Base-by-base conservation (phyloP, 2,888 invertebrate genomes). In the Oxytorus armatus region DNA sequence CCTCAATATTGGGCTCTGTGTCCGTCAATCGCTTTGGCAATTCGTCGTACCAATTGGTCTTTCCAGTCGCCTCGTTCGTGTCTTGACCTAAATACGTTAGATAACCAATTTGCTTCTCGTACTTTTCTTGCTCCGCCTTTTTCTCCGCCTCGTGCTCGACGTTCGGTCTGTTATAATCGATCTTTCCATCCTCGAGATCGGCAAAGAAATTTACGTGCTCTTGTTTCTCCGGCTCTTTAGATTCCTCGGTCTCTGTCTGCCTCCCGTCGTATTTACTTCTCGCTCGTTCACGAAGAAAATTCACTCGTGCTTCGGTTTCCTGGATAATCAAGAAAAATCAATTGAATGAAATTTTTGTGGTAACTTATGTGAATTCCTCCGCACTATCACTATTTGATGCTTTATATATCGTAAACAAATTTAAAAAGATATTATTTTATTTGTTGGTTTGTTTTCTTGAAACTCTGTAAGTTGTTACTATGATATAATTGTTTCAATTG, bases 71-170 rank as follows among this genome's bases (percentile, higher is more conserved):
- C 92, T 97, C 97, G 92, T 97, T 96, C 39, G 97, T 96, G 88
- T 97, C 97, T 92, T 99, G 98, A 0, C 98, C 99, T 70, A 99
- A 93, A 92, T 98, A 99, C 2, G 98, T 98, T 44, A 99, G 93
- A 88, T 98, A 97, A 0, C 99, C 99, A 89, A 99, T 98, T 93
- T 98, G 97, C 90, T 98, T 99, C 91, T 99, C 99, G 93, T 98
- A 98, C 87, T 98, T 97, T 91, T 99, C 98, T 89, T 96, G 95
- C 90, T 98, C 98, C 72, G 96, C 96, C 91, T 97, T 98, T 84
- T 96, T 94, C 89, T 99, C 99, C 81, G 94, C 95, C 86, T 98
- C 97, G 91, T 98, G 96, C 68, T 98, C 98, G 86, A 94, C 95
- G 90, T 99, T 99, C 0, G 94, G 94, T 82, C 94, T 94, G 84